Conservation (phyloP, 2,888 invertebrate genomes). For the Chrysolina haemoptera region DNA sequence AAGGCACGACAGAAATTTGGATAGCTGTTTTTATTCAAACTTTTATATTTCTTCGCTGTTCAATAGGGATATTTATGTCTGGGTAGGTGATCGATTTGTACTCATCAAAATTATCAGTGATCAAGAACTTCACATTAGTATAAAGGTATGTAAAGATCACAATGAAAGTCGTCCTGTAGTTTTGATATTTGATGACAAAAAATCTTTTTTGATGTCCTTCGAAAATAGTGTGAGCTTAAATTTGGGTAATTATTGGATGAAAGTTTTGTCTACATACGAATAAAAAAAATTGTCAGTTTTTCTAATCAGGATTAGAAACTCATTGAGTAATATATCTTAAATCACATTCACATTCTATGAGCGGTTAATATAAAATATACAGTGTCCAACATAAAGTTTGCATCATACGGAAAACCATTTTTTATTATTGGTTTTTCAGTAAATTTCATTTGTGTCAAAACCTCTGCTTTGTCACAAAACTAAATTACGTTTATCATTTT, state of each 20-base stretch:
- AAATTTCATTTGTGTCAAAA: too few relatives aligned
- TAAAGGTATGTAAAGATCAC: not conserved
- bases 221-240: not conserved
- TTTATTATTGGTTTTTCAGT: too few relatives aligned
- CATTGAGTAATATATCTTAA: too few relatives aligned
- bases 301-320: too few relatives aligned
- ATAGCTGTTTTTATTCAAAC: slow-evolving; percentile 7
- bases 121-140: not conserved
- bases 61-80: slow-evolving; percentile 23
- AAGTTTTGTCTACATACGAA: slow-evolving; percentile 16
- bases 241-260: slow-evolving; percentile 19
- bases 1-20: not conserved
- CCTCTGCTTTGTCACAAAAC: too few relatives aligned
- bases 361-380: too few relatives aligned
- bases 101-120: not conserved
- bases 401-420: too few relatives aligned
- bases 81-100: slow-evolving; percentile 2
- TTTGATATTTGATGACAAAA: slow-evolving; percentile 26
- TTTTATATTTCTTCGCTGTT: slow-evolving; percentile 25
- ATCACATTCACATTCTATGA: too few relatives aligned
- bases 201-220: slow-evolving; percentile 19
- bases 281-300: too few relatives aligned
- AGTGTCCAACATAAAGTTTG: too few relatives aligned
- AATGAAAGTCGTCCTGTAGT: not conserved
- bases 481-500: too few relatives aligned